phyloP scores from a whole-genome alignment of 2,113 vertebrate genomes.

The Lycaon pictus region DNA sequence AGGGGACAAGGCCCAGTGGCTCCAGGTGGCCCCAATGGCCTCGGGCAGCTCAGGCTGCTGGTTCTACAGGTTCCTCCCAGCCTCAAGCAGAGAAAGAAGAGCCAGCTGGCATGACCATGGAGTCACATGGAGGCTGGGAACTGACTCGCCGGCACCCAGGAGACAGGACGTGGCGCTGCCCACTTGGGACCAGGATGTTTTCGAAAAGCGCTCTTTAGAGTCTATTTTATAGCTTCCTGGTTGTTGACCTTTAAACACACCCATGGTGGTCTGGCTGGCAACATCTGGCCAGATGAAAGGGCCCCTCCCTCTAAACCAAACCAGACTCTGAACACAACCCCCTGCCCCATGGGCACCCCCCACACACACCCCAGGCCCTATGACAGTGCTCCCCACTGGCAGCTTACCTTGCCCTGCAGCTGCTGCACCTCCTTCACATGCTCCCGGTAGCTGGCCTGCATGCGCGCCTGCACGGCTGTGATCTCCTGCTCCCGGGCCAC shows the following conservation, averaged over 20 bases:
- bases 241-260: background rate
- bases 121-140: background rate
- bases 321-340: background rate
- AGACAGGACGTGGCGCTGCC: too few relatives aligned
- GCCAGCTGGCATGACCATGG: background rate
- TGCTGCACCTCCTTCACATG: conserved; percentile 93
- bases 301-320: background rate
- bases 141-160: background rate
- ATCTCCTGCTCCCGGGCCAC: conserved; percentile 92
- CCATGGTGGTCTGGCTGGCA: background rate
- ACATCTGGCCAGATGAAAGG: background rate
- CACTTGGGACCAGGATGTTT: background rate
- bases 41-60: background rate
- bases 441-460: conserved; percentile 97
- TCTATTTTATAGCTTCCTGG: background rate
- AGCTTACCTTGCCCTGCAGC: conserved; percentile 93
- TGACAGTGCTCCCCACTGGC: background rate
- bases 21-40: too few relatives aligned
- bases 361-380: fast-evolving
- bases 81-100: background rate
- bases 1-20: background rate
- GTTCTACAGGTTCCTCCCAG: background rate
- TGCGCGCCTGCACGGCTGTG: conserved; percentile 92
- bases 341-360: too few relatives aligned
- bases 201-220: background rate